A percentile compares a stretch with the other conserved stretches of the same genome.
phyloP scores from a whole-genome alignment of 1,140 invertebrate species.

The Trachelipus rathkii region DNA sequence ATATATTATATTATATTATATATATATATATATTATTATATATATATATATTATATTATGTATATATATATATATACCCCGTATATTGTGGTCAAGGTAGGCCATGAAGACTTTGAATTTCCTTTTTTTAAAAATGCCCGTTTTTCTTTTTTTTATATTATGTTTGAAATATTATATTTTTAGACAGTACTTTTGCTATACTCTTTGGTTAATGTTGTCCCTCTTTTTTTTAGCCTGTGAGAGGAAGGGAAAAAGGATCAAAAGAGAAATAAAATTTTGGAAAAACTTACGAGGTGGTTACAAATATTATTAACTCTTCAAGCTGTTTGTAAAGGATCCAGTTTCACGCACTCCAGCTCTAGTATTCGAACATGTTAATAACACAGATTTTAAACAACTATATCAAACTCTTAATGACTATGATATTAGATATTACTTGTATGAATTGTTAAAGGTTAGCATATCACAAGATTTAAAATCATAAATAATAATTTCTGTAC shows the following conservation, averaged over 20 bases:
- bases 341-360: constrained; percentile 97
- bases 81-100: no score
- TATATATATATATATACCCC: constrained; percentile 18
- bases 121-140: no score
- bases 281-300: constrained; percentile 98
- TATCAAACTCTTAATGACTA: constrained; percentile 99
- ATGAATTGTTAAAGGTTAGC: constrained; percentile 72
- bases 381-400: constrained; percentile 99
- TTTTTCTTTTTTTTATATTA: no score
- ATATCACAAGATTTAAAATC: neutral
- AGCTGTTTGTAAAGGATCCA: constrained; percentile 98
- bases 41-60: constrained; percentile 18
- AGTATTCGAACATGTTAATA: constrained; percentile 99
- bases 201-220: no score
- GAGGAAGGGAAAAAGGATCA: constrained; percentile 99
- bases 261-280: constrained; percentile 99
- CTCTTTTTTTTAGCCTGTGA: constrained; percentile 77
- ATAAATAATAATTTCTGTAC: no score
- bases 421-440: constrained; percentile 95
- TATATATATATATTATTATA: neutral
- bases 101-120: no score
- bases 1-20: constrained; percentile 4
- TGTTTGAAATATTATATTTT: no score
- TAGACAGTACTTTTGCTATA: no score
- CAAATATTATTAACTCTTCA: constrained; percentile 97